phyloP scores from a whole-genome alignment of 2,888 invertebrate genomes.

The Liodrosophila aerea region DNA sequence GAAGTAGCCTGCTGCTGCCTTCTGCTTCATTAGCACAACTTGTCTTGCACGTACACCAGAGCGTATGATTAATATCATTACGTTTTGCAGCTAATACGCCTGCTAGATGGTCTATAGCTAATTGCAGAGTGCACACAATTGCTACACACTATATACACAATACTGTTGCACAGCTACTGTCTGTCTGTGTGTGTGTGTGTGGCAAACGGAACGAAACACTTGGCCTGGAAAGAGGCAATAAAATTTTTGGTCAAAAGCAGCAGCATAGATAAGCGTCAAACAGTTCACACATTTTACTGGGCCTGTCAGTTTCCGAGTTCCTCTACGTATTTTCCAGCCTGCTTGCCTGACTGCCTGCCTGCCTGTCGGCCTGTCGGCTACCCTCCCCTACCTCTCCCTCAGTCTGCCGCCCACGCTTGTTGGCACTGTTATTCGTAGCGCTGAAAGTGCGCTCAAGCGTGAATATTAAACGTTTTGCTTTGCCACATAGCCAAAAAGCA shows the following conservation, averaged over 20 bases:
- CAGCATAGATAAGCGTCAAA: slow-evolving; percentile 74
- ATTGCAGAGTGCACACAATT: slow-evolving; percentile 36
- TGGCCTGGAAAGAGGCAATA: slow-evolving; percentile 76
- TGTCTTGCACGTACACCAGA: slow-evolving; percentile 46
- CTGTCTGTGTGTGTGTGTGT: slow-evolving; percentile 10
- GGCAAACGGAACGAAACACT: slow-evolving; percentile 54
- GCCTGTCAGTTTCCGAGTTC: slow-evolving; percentile 40
- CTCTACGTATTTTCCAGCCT: slow-evolving; percentile 2
- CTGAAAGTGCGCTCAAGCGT: slow-evolving; percentile 71
- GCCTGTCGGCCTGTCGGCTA: background rate
- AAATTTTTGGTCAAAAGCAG: slow-evolving; percentile 74
- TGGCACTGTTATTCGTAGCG: slow-evolving; percentile 6
- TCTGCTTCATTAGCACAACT: slow-evolving; percentile 53
- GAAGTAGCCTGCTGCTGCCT: too few species aligned
- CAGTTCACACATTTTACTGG: slow-evolving; percentile 71
- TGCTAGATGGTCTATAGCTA: slow-evolving; percentile 24
- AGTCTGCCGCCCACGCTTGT: too few species aligned
- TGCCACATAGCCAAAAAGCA: slow-evolving; percentile 20
- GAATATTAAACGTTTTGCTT: slow-evolving; percentile 76
- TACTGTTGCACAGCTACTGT: too few species aligned
- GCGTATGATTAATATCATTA: slow-evolving; percentile 71
- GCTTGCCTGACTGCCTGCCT: background rate
- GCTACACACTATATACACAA: background rate
- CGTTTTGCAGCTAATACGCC: slow-evolving; percentile 28
- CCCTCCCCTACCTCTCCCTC: background rate